Evolutionary conservation across 2,113 vertebrate species (phyloP).

Genomic region (Carassius gibelio): DNA sequence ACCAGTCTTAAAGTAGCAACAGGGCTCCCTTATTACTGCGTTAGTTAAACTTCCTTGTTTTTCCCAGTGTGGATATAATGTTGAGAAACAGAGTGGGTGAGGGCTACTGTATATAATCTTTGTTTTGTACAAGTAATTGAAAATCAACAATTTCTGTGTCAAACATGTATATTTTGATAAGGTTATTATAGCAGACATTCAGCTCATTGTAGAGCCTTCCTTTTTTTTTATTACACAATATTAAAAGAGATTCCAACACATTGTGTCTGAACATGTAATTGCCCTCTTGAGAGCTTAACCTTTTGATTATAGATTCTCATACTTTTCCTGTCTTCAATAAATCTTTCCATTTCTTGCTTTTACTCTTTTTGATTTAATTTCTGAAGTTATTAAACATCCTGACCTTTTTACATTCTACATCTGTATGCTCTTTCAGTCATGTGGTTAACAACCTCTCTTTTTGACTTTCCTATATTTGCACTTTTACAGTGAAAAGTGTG

Average conservation of each 20-base stretch:
- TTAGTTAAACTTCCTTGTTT: background rate
- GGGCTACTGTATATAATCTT: slow-evolving; percentile 75
- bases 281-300: slow-evolving; percentile 49
- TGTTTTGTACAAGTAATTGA: slow-evolving; percentile 23
- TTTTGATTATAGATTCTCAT: slow-evolving; percentile 62
- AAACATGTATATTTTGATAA: slow-evolving; percentile 63
- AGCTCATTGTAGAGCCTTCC: slow-evolving; percentile 65
- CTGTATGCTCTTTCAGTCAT: slow-evolving; percentile 59
- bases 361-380: slow-evolving; percentile 69
- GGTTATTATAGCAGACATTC: slow-evolving; percentile 65
- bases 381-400: slow-evolving; percentile 63
- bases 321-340: slow-evolving; percentile 76
- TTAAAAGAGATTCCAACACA: slow-evolving; percentile 75
- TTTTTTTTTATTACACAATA: slow-evolving; percentile 75
- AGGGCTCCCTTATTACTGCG: background rate
- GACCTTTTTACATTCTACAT: slow-evolving; percentile 64
- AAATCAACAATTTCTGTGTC: slow-evolving; percentile 31
- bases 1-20: slow-evolving; percentile 23
- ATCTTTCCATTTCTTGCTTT: slow-evolving; percentile 76
- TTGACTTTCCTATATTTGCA: background rate
- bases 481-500: background rate
- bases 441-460: slow-evolving; percentile 16
- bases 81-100: slow-evolving; percentile 53
- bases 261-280: slow-evolving; percentile 64
- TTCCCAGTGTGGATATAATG: slow-evolving; percentile 2